These are phyloP conservation scores for Conus canariensis DNA, from an alignment of 2,888 invertebrate genomes.

Conservation along the genomic window DNA sequence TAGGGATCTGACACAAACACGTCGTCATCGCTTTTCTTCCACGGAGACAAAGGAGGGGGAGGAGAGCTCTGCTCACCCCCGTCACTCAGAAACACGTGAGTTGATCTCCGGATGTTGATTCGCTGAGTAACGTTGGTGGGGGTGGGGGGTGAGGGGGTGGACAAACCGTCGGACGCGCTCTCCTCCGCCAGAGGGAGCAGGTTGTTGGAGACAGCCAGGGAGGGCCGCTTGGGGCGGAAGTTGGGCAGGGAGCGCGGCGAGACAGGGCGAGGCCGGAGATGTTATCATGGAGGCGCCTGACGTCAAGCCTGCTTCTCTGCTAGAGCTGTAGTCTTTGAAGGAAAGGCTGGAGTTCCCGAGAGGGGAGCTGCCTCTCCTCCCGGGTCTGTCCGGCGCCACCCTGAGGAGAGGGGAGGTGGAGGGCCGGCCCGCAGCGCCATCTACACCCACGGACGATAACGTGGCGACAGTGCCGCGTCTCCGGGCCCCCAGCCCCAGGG, in stretches of 20 bases:
- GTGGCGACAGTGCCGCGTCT: background rate
- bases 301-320: too few relatives aligned
- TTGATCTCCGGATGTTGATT: constrained; percentile 31
- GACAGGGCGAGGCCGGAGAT: too few relatives aligned
- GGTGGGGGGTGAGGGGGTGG: background rate
- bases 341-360: background rate
- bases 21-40: background rate
- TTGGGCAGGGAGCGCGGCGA: background rate
- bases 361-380: background rate
- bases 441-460: background rate
- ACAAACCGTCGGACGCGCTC: background rate
- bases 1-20: background rate
- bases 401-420: background rate
- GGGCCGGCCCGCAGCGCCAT: background rate
- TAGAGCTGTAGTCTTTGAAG: too few relatives aligned
- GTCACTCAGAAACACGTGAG: constrained; percentile 43
- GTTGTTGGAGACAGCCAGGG: background rate
- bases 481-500: background rate
- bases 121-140: background rate
- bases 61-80: background rate
- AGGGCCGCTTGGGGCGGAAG: constrained; percentile 20
- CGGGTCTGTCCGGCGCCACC: background rate
- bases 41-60: background rate
- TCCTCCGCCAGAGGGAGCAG: background rate
- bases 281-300: too few relatives aligned